phyloP scores from a whole-genome alignment of 1,140 invertebrate species.

The Polypedilum pembai region DNA sequence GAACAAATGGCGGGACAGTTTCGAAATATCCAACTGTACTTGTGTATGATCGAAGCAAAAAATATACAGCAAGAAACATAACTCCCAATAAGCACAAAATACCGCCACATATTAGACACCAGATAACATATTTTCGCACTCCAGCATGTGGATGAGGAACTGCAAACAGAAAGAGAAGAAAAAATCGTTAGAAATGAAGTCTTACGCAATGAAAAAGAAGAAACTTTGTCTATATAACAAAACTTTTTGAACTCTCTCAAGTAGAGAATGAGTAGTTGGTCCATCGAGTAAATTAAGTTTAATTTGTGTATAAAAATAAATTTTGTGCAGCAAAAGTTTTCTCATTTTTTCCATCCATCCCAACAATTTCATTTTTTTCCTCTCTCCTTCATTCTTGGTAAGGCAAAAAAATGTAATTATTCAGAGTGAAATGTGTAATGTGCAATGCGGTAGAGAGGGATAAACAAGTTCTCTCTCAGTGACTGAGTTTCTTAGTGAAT shows the following conservation, averaged over 20 bases:
- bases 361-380: too few species aligned
- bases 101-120: constrained; percentile 66
- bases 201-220: neutral
- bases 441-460: neutral
- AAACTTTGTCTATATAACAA: too few species aligned
- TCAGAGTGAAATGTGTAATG: constrained; percentile 11
- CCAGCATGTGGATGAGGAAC: constrained; percentile 41
- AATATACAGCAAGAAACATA: constrained; percentile 67
- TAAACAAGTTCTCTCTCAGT: neutral
- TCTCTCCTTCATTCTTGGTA: neutral
- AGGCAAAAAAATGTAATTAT: neutral
- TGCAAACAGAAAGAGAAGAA: constrained; percentile 34
- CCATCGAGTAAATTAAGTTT: constrained; percentile 24
- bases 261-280: neutral
- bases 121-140: constrained; percentile 62
- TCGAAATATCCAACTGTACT: constrained; percentile 73
- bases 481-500: neutral
- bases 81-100: constrained; percentile 62
- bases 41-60: constrained; percentile 67
- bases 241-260: neutral
- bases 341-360: too few species aligned
- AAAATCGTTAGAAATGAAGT: neutral
- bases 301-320: constrained; percentile 4
- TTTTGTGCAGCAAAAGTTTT: neutral
- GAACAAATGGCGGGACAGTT: constrained; percentile 76